Conservation (phyloP, 2,113 vertebrate species). For the Phasianus colchicus region DNA sequence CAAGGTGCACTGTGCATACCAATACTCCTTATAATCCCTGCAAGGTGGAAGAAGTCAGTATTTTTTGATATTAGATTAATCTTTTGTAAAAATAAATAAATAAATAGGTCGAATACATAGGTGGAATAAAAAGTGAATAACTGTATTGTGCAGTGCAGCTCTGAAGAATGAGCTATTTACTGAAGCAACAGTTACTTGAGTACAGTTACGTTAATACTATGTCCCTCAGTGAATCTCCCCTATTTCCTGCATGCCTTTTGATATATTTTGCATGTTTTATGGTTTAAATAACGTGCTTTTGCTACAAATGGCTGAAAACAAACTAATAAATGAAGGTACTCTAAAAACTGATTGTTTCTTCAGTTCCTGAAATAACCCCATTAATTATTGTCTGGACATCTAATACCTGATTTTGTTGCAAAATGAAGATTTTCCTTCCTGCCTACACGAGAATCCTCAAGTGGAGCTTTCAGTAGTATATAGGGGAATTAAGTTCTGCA, state of each 20-base stretch:
- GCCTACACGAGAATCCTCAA: neutral
- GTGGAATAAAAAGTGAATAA: neutral
- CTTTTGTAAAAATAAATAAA: neutral
- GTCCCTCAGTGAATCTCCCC: neutral
- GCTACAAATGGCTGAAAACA: neutral
- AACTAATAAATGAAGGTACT: neutral
- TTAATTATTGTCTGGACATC: neutral
- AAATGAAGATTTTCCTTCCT: neutral
- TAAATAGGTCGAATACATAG: neutral
- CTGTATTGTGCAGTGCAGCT: neutral
- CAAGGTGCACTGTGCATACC: neutral
- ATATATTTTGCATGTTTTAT: neutral
- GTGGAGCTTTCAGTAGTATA: neutral
- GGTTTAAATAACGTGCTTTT: neutral
- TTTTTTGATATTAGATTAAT: constrained; percentile 4
- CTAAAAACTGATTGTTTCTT: neutral
- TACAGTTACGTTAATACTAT: neutral
- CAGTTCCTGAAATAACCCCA: neutral
- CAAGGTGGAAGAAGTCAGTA: neutral
- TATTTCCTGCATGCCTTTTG: neutral
- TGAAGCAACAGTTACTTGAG: neutral
- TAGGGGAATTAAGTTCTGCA: neutral
- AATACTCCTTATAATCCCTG: neutral
- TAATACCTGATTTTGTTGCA: neutral
- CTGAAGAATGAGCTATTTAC: neutral